A percentile compares a stretch with the other conserved stretches of the same genome.
These are phyloP conservation scores for Lichenostomus cassidix DNA, from an alignment of 2,113 vertebrate species.

Conservation along the genomic window DNA sequence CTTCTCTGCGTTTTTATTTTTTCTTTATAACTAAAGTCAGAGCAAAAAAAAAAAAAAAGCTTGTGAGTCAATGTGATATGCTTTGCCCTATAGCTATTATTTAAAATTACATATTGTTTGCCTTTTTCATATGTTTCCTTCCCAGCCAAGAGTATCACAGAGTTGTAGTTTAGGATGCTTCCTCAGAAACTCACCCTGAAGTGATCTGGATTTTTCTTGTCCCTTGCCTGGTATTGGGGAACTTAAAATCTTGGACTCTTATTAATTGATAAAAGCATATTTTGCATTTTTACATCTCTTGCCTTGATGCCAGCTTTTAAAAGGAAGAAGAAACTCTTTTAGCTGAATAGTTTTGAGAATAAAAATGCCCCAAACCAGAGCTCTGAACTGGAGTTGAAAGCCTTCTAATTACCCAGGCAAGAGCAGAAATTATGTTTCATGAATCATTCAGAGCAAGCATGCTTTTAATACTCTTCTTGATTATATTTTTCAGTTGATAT, in stretches of 20 bases:
- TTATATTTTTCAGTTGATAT: conserved; percentile 29
- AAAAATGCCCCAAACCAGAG: not conserved
- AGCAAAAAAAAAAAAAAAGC: not conserved
- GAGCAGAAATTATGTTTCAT: conserved; percentile 49
- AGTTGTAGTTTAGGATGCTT: not conserved
- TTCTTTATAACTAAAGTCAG: not conserved
- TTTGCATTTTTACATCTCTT: not conserved
- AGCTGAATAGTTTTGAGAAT: not conserved
- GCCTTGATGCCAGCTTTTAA: not conserved
- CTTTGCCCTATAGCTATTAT: not conserved
- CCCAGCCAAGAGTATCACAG: not conserved
- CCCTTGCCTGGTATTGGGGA: not conserved
- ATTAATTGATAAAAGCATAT: not conserved
- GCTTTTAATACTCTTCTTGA: conserved; percentile 49
- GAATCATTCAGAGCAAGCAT: conserved; percentile 55
- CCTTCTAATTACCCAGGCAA: conserved; percentile 15
- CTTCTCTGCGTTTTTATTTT: not conserved
- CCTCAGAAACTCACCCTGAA: not conserved
- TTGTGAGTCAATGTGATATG: not conserved
- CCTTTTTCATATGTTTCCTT: not conserved
- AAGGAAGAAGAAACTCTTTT: not conserved
- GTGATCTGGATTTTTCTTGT: not conserved
- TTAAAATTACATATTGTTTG: not conserved
- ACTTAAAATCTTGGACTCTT: not conserved
- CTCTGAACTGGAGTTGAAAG: conserved; percentile 10